Conservation (phyloP, 2,888 invertebrate species). For the Penaeus monodon region DNA sequence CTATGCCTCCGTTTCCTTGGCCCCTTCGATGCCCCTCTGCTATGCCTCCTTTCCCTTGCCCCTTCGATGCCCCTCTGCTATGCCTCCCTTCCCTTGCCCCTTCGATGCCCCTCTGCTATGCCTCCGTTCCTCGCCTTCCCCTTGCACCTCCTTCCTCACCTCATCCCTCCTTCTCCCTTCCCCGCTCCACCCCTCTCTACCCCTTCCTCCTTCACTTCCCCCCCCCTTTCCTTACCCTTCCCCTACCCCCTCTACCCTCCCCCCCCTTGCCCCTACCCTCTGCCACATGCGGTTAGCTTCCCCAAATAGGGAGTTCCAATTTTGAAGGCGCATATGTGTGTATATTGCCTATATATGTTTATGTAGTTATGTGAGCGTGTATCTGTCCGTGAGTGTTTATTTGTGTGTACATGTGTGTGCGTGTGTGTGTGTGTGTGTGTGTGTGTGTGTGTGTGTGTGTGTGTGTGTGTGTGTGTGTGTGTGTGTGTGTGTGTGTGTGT, state of each 20-base stretch:
- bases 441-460: neutral
- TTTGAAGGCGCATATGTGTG: too few relatives aligned
- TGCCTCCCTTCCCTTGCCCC: constrained; percentile 1
- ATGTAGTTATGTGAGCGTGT: too few relatives aligned
- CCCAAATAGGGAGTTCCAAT: too few relatives aligned
- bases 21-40: too few relatives aligned
- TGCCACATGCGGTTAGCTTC: too few relatives aligned
- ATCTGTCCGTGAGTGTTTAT: too few relatives aligned
- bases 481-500: neutral
- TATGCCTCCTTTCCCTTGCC: neutral
- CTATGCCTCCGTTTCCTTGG: neutral
- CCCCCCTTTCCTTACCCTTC: constrained; percentile 3
- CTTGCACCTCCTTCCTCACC: constrained; percentile 3
- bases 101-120: neutral
- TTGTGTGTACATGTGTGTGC: too few relatives aligned
- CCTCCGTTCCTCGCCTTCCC: too few relatives aligned
- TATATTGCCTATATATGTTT: too few relatives aligned
- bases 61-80: too few relatives aligned
- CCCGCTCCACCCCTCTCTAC: neutral
- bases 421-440: neutral
- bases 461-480: neutral
- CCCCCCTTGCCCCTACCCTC: neutral
- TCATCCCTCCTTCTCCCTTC: neutral
- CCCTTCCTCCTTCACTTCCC: neutral
- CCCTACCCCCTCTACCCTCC: constrained; percentile 1